A percentile compares a stretch with the other conserved stretches of the same genome.
phyloP scores from a whole-genome alignment of 2,888 invertebrate species.

The Drosophila neoperkinsi region DNA sequence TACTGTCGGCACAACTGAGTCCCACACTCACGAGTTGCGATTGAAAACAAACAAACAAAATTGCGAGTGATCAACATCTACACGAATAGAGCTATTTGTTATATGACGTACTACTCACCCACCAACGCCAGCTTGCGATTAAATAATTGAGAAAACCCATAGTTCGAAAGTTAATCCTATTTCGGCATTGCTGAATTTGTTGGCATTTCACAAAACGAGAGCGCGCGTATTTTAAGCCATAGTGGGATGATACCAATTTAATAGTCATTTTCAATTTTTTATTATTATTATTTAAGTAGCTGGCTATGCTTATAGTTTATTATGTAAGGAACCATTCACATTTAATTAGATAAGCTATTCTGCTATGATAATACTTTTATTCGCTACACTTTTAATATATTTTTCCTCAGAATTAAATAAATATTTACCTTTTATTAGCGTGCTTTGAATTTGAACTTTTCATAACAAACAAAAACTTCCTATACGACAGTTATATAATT shows the following conservation, averaged over 20 bases:
- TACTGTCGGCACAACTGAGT: conserved; percentile 10
- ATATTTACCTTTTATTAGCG: background rate
- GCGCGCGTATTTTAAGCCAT: background rate
- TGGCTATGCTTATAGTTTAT: background rate
- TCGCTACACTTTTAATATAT: background rate
- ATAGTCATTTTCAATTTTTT: background rate
- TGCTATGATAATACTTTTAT: background rate
- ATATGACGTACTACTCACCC: background rate
- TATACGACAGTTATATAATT: conserved; percentile 3
- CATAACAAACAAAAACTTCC: background rate
- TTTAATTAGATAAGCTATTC: background rate
- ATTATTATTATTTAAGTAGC: background rate
- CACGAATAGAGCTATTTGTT: background rate
- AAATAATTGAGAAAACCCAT: background rate
- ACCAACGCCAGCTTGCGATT: conserved; percentile 1
- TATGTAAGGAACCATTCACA: background rate
- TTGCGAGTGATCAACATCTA: background rate
- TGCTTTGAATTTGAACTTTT: background rate
- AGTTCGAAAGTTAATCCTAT: conserved; percentile 1
- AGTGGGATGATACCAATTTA: background rate
- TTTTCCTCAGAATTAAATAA: background rate
- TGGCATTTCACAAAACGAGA: background rate
- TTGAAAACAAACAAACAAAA: background rate
- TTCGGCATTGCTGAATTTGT: background rate
- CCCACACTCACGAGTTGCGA: background rate